Percentiles rank a stretch among this genome's conserved stretches.
These are phyloP conservation scores for Netelia inedita DNA, from an alignment of 2,888 invertebrate genomes.

Conservation along the genomic window DNA sequence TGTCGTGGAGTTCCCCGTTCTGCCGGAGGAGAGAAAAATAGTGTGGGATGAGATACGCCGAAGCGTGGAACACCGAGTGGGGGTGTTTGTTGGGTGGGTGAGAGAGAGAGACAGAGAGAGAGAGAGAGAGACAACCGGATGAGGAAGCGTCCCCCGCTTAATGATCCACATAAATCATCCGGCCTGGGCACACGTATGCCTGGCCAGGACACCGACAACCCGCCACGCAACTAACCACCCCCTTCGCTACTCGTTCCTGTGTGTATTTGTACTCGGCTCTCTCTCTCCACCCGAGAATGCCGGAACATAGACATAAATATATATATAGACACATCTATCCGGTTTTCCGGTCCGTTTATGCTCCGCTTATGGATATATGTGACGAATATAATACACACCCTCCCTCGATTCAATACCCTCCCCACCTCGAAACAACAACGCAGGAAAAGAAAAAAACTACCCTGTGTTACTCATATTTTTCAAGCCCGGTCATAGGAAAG, in stretches of 20 bases:
- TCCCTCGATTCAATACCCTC: background rate
- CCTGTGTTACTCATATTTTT: no score
- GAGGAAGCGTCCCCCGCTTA: conserved; percentile 67
- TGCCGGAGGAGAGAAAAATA: no score
- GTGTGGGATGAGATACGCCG: background rate
- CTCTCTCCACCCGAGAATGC: conserved; percentile 2
- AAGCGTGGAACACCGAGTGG: conserved; percentile 9
- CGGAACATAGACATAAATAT: conserved; percentile 5
- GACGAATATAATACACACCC: conserved; percentile 47
- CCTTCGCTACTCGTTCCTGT: conserved; percentile 7
- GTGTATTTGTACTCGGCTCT: conserved; percentile 24
- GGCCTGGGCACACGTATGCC: conserved; percentile 60
- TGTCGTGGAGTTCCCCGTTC: background rate
- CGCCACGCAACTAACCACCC: conserved; percentile 42
- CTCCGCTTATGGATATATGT: conserved; percentile 53
- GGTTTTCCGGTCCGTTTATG: conserved; percentile 43
- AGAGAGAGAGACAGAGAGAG: conserved; percentile 32
- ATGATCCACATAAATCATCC: conserved; percentile 72
- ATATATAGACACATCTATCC: conserved; percentile 16
- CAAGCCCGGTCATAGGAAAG: no score
- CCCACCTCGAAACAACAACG: background rate
- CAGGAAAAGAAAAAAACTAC: no score
- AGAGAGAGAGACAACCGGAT: conserved; percentile 42
- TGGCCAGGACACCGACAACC: conserved; percentile 67
- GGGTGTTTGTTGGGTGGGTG: no score